Evolutionary conservation across 2,888 invertebrate species (phyloP).

Genomic region (Machimus rusticus): DNA sequence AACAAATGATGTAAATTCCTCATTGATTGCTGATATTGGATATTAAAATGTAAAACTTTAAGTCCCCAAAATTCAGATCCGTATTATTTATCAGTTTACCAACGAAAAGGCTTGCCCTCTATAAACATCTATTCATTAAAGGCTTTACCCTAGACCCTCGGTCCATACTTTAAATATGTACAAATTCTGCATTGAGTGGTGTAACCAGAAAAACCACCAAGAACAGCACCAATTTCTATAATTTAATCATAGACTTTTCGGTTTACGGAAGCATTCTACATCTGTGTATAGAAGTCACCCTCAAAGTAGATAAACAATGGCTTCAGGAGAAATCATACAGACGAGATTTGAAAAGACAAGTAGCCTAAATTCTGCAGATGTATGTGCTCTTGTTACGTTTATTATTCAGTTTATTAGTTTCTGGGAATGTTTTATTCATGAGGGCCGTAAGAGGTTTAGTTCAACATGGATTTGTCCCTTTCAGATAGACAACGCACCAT

Average conservation of each 20-base stretch:
- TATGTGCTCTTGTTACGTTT: slow-evolving; percentile 25
- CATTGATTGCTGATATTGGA: background rate
- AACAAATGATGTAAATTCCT: background rate
- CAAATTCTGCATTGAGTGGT: background rate
- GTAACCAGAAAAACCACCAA: background rate
- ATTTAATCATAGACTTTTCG: slow-evolving; percentile 23
- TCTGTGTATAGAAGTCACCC: background rate
- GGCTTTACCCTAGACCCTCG: background rate
- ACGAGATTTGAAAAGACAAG: slow-evolving; percentile 23
- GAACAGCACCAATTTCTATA: background rate
- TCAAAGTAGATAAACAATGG: slow-evolving; percentile 5
- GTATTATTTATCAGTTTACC: background rate
- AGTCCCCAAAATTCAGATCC: background rate
- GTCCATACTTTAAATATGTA: background rate
- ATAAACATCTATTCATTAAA: background rate
- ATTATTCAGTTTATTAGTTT: slow-evolving; percentile 44
- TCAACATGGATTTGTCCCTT: slow-evolving; percentile 5
- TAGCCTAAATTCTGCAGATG: background rate
- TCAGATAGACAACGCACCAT: background rate
- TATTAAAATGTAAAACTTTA: background rate
- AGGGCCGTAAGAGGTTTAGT: slow-evolving; percentile 38
- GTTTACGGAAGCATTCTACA: background rate
- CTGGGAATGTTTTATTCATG: slow-evolving; percentile 44
- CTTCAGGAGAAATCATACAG: slow-evolving; percentile 2
- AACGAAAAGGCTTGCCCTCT: background rate